phyloP scores from a whole-genome alignment of 2,888 invertebrate species.

The Ochropleura plecta region DNA sequence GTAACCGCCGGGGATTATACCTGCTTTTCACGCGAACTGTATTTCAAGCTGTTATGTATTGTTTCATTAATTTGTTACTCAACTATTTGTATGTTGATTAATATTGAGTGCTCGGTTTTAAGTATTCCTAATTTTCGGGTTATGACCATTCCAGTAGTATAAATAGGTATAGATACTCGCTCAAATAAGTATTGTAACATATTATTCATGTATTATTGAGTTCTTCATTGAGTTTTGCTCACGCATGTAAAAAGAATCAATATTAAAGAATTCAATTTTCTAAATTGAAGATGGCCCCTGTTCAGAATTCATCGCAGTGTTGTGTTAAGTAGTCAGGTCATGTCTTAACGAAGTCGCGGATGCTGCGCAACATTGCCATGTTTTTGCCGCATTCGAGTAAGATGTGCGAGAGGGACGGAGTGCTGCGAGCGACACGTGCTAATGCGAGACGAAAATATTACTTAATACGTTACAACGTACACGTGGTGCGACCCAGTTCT shows the following conservation, averaged over 20 bases:
- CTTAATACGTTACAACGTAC: conserved; percentile 63
- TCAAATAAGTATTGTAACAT: neutral
- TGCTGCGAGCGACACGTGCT: conserved; percentile 63
- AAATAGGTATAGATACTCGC: neutral
- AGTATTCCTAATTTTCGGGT: neutral
- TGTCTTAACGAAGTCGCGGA: conserved; percentile 71
- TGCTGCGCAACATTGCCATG: conserved; percentile 80
- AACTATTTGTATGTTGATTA: conserved; percentile 56
- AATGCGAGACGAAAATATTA: conserved; percentile 60
- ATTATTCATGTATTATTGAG: neutral
- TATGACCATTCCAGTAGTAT: neutral
- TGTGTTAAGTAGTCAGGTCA: conserved; percentile 65
- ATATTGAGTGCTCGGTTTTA: neutral
- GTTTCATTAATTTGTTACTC: conserved; percentile 63
- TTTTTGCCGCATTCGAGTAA: conserved; percentile 88
- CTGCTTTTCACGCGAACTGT: conserved; percentile 69
- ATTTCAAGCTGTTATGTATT: conserved; percentile 56
- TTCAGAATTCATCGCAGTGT: conserved; percentile 45
- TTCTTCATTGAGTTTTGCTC: neutral
- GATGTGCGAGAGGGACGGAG: conserved; percentile 75
- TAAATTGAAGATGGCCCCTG: conserved; percentile 5
- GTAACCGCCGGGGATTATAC: conserved; percentile 71
- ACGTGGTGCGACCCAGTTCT: conserved; percentile 47
- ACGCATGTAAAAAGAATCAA: neutral
- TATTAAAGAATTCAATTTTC: conserved; percentile 25